Evolutionary conservation across 53 echinoderm and acorn worm genomes (phyloP).

Genomic region (Astropecten irregularis): DNA sequence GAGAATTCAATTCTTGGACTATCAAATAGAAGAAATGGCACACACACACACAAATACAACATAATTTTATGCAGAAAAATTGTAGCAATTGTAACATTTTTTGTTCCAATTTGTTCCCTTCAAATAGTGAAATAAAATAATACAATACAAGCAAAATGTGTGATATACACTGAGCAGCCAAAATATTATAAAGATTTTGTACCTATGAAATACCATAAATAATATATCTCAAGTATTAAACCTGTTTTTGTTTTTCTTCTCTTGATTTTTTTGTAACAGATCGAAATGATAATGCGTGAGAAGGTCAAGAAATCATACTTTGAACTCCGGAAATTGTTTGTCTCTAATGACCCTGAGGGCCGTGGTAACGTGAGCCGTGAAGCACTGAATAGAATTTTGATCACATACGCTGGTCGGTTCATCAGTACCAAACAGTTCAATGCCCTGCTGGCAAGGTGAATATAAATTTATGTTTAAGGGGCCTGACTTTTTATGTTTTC

Average conservation of each 20-base stretch:
- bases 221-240: no score
- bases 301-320: slow-evolving; percentile 85
- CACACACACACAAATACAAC: not conserved
- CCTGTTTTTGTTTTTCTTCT: no score
- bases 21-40: not conserved
- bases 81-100: no score
- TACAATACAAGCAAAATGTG: no score
- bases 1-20: no score
- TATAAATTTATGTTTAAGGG: not conserved
- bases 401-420: slow-evolving; percentile 88
- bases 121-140: no score
- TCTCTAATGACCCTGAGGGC: slow-evolving; percentile 93
- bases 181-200: no score
- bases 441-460: slow-evolving; percentile 65
- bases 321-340: slow-evolving; percentile 87
- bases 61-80: not conserved
- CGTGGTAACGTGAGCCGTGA: slow-evolving; percentile 85
- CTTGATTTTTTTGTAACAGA: no score
- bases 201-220: no score
- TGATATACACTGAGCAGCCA: no score
- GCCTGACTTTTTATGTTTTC: not conserved
- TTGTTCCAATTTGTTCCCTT: no score
- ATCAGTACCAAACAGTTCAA: slow-evolving; percentile 88
- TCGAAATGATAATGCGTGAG: slow-evolving; percentile 87
- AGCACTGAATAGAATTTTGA: slow-evolving; percentile 85